Evolutionary conservation across 2,113 vertebrate genomes (phyloP).

Genomic region (Corythornis vintsioides): DNA sequence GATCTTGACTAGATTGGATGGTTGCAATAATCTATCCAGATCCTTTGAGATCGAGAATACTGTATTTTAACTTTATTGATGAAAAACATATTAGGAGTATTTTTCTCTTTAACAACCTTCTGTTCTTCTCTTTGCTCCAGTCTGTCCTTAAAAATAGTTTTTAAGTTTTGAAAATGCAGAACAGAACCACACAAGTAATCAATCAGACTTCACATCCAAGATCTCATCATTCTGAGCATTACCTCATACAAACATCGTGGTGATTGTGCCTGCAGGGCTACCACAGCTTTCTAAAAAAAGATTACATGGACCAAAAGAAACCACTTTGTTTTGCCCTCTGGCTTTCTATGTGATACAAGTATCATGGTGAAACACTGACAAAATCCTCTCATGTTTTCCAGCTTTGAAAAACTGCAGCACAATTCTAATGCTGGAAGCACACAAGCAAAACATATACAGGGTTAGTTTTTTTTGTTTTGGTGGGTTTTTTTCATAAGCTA

Average conservation of each 20-base stretch:
- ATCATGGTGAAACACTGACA: slow-evolving; percentile 61
- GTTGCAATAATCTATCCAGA: slow-evolving; percentile 29
- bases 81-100: not conserved
- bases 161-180: not conserved
- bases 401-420: slow-evolving; percentile 43
- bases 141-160: slow-evolving; percentile 3
- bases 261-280: slow-evolving; percentile 46
- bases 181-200: not conserved
- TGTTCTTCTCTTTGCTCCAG: not conserved
- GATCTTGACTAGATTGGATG: slow-evolving; percentile 2
- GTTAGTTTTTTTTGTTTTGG: not conserved
- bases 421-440: not conserved
- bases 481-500: not conserved
- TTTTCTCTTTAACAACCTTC: slow-evolving; percentile 4
- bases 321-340: slow-evolving; percentile 69
- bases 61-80: slow-evolving; percentile 8
- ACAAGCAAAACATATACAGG: not conserved
- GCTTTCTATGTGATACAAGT: slow-evolving; percentile 60
- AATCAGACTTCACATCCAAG: not conserved
- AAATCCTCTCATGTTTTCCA: slow-evolving; percentile 40
- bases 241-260: not conserved
- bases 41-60: slow-evolving; percentile 8
- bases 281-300: slow-evolving; percentile 43
- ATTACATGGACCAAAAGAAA: slow-evolving; percentile 66
- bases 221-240: slow-evolving; percentile 11